Base-by-base conservation (phyloP, 2,113 vertebrate genomes). In the Nicator chloris region DNA sequence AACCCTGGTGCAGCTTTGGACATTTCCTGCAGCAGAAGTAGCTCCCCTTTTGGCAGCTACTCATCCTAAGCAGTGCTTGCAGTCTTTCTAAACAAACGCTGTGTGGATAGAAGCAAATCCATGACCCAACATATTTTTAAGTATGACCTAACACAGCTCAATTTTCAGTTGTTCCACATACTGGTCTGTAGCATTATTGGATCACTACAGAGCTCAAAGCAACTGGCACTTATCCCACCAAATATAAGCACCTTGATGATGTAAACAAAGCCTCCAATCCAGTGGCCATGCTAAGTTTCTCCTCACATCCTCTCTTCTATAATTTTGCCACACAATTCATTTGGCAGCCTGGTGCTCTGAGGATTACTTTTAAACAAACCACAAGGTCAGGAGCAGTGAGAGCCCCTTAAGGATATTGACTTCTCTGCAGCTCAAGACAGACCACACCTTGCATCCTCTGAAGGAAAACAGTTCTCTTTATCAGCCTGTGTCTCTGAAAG, bases 1-100 rank as follows among this genome's bases (percentile, higher is more conserved):
- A 13, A 11, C 28, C 39, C 60, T 37, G 3, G 39, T 0, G 5
- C 11, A 4, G 1, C 15, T 82, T 6, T 1, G n/a, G n/a, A 45
- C 78, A 47, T 21, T n/a, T 35, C 21, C 53, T 45, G 24, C 53
- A 21, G 4, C 23, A 37, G 17, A 27, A 28, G 12, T 0, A 28
- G 61, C 30, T 35, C 28, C 27, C 16, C 18, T 69, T 47, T 26
- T 15, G 16, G 37, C 2, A 73, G 40, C 33, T 54, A 6, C 23
- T 54, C 42, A 66, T 11, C 20, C 44, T 47, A 37, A 56, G 30
- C 1, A 60, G 31, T 4, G 2, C 4, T 1, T 54, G 35, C 22
- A 71, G 13, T 26, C 14, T 37, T 82, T 53, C 31, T 5, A 50
- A 72, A 51, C 9, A 63, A 77, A 27, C n/a, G 10, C 12, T 40